Conservation (phyloP, 2,113 vertebrate species). For the Piliocolobus tephrosceles region DNA sequence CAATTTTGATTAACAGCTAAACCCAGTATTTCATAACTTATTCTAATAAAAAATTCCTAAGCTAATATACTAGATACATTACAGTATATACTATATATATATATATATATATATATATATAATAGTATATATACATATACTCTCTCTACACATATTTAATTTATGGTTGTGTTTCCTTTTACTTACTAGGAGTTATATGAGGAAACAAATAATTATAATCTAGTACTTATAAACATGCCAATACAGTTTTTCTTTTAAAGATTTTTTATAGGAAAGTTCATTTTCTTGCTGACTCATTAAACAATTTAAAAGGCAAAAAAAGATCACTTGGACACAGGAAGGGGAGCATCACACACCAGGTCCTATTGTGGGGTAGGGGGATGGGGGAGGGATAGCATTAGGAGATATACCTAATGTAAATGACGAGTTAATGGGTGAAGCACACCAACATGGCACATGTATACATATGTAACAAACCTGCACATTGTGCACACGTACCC, state of each 20-base stretch:
- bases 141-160: background rate
- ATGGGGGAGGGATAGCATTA: too few relatives aligned
- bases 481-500: too few relatives aligned
- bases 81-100: background rate
- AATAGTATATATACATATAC: background rate
- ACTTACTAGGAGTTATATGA: background rate
- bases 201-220: background rate
- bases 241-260: background rate
- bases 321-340: too few relatives aligned
- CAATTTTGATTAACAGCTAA: background rate
- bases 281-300: background rate
- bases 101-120: background rate
- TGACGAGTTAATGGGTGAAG: too few relatives aligned
- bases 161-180: background rate
- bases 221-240: background rate
- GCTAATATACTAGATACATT: background rate
- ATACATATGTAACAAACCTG: too few relatives aligned
- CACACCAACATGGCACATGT: too few relatives aligned
- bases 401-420: too few relatives aligned
- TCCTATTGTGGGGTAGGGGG: too few relatives aligned
- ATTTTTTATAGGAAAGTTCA: conserved; percentile 7
- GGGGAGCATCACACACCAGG: too few relatives aligned
- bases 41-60: background rate
- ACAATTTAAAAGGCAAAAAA: background rate
- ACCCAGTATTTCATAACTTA: background rate